Percentiles rank a stretch among this genome's conserved stretches.
Conservation (phyloP, 2,113 vertebrate genomes). For the Apodemus speciosus region DNA sequence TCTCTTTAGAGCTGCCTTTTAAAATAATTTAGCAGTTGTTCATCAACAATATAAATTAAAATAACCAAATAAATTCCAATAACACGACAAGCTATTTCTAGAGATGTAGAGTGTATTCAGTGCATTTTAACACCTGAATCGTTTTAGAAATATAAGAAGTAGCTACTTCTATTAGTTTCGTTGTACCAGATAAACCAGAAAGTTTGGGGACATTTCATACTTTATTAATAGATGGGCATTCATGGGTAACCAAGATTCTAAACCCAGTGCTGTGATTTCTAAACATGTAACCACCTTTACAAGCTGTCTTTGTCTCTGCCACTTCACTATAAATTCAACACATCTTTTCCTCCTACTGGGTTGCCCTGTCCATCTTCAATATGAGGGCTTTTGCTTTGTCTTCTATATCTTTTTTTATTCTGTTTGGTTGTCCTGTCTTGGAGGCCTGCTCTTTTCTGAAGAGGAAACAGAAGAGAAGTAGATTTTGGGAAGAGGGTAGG, state of each 20-base stretch:
- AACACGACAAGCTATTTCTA: slow-evolving; percentile 12
- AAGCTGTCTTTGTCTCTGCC: neutral
- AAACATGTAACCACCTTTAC: neutral
- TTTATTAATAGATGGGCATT: neutral
- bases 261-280: neutral
- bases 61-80: neutral
- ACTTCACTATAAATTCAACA: neutral
- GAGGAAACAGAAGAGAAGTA: neutral
- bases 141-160: neutral
- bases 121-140: neutral
- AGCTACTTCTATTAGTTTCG: neutral
- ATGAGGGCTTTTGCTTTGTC: neutral
- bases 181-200: neutral
- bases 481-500: neutral
- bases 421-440: neutral
- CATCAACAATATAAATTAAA: neutral
- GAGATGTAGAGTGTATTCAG: neutral
- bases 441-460: neutral
- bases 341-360: neutral
- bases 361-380: neutral
- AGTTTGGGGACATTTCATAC: neutral
- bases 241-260: neutral
- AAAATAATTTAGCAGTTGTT: neutral
- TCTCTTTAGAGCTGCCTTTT: neutral
- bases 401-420: neutral